Base-by-base conservation (phyloP, 2,888 invertebrate genomes). In the Caenorhabditis becei region DNA sequence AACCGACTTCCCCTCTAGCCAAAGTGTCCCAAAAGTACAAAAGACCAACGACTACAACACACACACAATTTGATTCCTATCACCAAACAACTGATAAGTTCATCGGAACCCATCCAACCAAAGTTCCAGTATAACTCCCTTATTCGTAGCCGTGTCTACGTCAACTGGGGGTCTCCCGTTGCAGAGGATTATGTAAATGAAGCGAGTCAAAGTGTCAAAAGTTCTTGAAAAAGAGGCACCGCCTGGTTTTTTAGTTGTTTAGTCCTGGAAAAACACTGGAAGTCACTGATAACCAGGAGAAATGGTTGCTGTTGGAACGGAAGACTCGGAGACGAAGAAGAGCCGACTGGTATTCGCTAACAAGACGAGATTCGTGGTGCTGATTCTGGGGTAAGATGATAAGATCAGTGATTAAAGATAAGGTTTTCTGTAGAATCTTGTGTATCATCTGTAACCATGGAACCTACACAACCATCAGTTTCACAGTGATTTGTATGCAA, bases 401-500 rank as follows among this genome's bases (percentile, higher is more conserved):
- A n/a, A n/a, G n/a, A n/a, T n/a, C n/a, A n/a, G n/a, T n/a, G n/a
- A n/a, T n/a, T n/a, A n/a, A n/a, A n/a, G n/a, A n/a, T n/a, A n/a
- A n/a, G n/a, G n/a, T n/a, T 62, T 77, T 23, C 53, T n/a, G n/a
- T n/a, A 79, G 79, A 23, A 62, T 79, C 14, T 35, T 75, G 20
- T 81, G 79, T 23, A 74, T 83, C 7, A 77, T 78, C 18, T 79
- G 74, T 47, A 69, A 67, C 37, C 79, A 81, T 49, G 58, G 58
- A 11, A 82, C 83, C 28, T 72, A 77, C 37, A 71, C 77, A 2
- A 81, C 65, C 5, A 79, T 85, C 37, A 85, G 74, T 49, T 85
- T 85, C 28, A 83, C 85, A 11, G 83, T 85, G 0, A 85, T 85
- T 53, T 85, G 85, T 63, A 85, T 85, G 85, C 20, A 74, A 5